Percentiles rank a stretch among this genome's conserved stretches.
Evolutionary conservation across 2,888 invertebrate species (phyloP).

Genomic region (Ophion slaviceki): DNA sequence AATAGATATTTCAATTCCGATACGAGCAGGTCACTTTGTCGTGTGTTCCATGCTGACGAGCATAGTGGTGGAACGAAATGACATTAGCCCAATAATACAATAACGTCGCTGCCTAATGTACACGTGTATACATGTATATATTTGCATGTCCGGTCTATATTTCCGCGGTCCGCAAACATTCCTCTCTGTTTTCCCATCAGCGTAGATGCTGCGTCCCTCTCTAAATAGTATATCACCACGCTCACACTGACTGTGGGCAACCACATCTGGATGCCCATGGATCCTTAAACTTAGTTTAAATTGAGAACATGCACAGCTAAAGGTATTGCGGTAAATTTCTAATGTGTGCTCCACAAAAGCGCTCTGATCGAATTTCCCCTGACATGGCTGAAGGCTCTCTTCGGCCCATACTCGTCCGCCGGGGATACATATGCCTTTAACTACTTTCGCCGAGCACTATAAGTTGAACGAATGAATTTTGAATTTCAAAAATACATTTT

Average conservation of each 20-base stretch:
- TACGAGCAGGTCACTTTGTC: background rate
- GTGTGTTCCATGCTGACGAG: conserved; percentile 14
- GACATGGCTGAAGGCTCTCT: background rate
- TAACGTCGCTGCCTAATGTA: conserved; percentile 33
- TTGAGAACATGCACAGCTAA: background rate
- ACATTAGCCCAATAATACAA: conserved; percentile 47
- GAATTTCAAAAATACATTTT: too few relatives aligned
- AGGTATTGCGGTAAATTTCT: conserved; percentile 41
- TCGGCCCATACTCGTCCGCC: background rate
- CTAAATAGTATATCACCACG: conserved; percentile 31
- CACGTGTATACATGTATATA: conserved; percentile 2
- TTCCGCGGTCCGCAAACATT: conserved; percentile 14
- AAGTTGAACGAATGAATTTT: too few relatives aligned
- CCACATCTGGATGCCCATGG: conserved; percentile 38
- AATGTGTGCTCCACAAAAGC: conserved; percentile 18
- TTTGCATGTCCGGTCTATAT: conserved; percentile 4
- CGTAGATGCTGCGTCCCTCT: conserved; percentile 14
- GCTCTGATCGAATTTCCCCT: conserved; percentile 44
- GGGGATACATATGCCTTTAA: too few relatives aligned
- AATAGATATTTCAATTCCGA: background rate
- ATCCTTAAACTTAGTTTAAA: conserved; percentile 55
- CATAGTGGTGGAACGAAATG: conserved; percentile 18
- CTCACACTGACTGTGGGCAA: conserved; percentile 39
- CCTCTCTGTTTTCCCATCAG: conserved; percentile 35
- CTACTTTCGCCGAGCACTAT: too few relatives aligned